Evolutionary conservation across 2,113 vertebrate genomes (phyloP), one percentile per base, ranked within the genome.

Genomic region (Tyto alba): DNA sequence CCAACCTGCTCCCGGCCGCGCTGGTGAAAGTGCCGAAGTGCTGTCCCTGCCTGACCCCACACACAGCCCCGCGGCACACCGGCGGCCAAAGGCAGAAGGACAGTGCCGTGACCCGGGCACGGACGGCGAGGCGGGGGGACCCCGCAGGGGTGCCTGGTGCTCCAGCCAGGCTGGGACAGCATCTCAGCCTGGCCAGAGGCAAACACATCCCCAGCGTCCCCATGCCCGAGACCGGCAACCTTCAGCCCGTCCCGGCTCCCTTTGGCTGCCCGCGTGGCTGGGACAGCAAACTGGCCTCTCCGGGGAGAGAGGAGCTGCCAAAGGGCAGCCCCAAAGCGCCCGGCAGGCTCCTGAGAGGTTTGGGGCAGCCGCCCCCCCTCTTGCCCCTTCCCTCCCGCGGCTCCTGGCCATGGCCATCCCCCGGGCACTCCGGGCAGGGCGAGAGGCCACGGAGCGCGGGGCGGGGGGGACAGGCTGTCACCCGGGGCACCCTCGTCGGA

Each of bases 41-140:
- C 56, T 95, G 93, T 94, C 96, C 96, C 90, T 11, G 36, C 57
- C 64, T 93, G 92, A 97, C 94, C 96, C 92, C 27, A 2, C 63
- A 6, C 13, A 10, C 4, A 5, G 36, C 67, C 84, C 90, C 7
- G 0, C 4, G 3, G 60, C 52, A 14, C 76, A 10, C 36, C 2
- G 5, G 3, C 12, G 7, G 55, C 92, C 60, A 0, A 4, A 18
- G 69, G 29, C 69, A 19, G 59, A 36, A n/a, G n/a, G n/a, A n/a
- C n/a, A n/a, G n/a, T n/a, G n/a, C n/a, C n/a, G n/a, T n/a, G n/a
- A n/a, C n/a, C n/a, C 0, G 5, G 34, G 34, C 71, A 43, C 0
- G 19, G 68, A 59, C 3, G 1, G 32, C 0, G 3, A 10, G 3
- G 8, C 1, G 0, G 4, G 11, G 52, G 27, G 10, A 72, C 19